phyloP scores from a whole-genome alignment of 2,888 invertebrate genomes.

The Maniola hyperantus region DNA sequence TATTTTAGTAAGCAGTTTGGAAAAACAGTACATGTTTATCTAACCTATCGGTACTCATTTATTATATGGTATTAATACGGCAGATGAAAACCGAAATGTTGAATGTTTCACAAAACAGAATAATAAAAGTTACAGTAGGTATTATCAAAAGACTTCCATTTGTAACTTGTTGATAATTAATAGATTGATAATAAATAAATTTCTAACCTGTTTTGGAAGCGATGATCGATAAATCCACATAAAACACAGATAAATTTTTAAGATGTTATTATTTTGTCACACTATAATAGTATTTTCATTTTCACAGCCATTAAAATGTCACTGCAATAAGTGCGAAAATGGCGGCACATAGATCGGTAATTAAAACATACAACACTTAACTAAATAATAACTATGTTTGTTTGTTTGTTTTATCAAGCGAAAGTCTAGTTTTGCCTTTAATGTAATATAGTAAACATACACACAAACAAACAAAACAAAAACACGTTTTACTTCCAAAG shows the following conservation, averaged over 20 bases:
- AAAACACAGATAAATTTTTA: slow-evolving; percentile 1
- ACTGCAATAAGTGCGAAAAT: slow-evolving; percentile 53
- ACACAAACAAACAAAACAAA: slow-evolving; percentile 11
- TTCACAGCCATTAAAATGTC: slow-evolving; percentile 36
- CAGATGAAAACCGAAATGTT: too few relatives aligned
- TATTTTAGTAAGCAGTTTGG: too few relatives aligned
- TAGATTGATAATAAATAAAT: too few relatives aligned
- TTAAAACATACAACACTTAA: slow-evolving; percentile 30
- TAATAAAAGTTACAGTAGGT: background rate
- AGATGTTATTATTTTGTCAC: background rate
- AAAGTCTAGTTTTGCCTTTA: background rate
- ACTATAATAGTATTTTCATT: too few relatives aligned
- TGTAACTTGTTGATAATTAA: background rate
- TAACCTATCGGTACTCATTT: too few relatives aligned
- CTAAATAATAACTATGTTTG: background rate
- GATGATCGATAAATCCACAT: slow-evolving; percentile 17
- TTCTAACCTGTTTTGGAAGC: slow-evolving; percentile 27
- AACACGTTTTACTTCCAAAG: background rate
- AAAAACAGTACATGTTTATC: too few relatives aligned
- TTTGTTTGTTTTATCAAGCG: background rate
- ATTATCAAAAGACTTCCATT: slow-evolving; percentile 3
- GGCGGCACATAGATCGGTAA: slow-evolving; percentile 50
- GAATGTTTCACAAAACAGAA: background rate
- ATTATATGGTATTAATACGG: too few relatives aligned
- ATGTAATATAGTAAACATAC: slow-evolving; percentile 3